Evolutionary conservation across 2,888 invertebrate species (phyloP), one percentile per base, ranked within the genome.

Genomic region (Drosophila sordidula): DNA sequence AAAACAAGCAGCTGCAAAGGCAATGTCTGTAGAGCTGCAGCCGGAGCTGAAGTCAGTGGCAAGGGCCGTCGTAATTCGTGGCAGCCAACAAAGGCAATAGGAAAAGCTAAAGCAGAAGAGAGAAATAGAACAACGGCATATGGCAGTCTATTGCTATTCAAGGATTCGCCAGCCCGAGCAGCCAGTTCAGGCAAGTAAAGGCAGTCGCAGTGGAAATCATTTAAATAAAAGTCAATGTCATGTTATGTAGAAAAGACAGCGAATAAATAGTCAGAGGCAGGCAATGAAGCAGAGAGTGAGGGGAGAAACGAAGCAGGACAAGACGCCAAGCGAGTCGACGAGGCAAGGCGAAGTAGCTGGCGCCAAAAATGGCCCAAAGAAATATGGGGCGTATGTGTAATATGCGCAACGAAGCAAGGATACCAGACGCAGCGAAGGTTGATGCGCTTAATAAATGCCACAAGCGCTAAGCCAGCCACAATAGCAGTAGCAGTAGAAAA

Each of bases 191-290:
- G 44, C 45, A 51, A 59, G 65, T n/a, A 56, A 47, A 46, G 70
- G 52, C 79, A 73, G 38, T 69, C 58, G 62, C 67, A 65, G 56
- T 69, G 69, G 70, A 79, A 84, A 87, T 84, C 85, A 87, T 84
- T 87, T 86, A 82, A 86, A 87, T 86, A 87, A 87, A 86, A 87
- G 87, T 85, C 85, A 85, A 87, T 85, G 85, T 86, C 82, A 86
- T 80, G 84, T 80, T 81, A 75, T 84, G 84, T 69, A 79, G 83
- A 64, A 69, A 72, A 78, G 87, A 86, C 78, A 80, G 78, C 83
- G 76, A 86, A 86, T 86, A 84, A 83, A 83, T 86, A 86, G 80
- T 78, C 72, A 57, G 41, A 61, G 61, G 55, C 55, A 61, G 50
- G 52, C 58, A 56, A 39, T 46, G 46, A 55, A 62, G 49, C 32